phyloP scores from a whole-genome alignment of 2,888 invertebrate genomes.

The Ichneumon xanthorius region DNA sequence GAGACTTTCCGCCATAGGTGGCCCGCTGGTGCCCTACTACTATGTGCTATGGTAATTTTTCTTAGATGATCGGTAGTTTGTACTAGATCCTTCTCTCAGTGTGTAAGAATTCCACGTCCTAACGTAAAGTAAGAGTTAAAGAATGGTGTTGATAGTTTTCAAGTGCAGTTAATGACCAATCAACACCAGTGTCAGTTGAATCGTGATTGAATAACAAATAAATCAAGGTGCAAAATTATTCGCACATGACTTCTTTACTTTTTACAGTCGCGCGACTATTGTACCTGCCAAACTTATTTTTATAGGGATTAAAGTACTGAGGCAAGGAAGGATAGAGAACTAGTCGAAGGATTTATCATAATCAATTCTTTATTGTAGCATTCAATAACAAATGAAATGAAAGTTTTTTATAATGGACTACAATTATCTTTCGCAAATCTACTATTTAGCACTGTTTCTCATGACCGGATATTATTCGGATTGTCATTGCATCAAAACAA shows the following conservation, averaged over 20 bases:
- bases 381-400: not conserved
- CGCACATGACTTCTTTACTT: not conserved
- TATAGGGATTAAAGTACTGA: not conserved
- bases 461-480: not conserved
- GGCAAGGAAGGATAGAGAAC: not conserved
- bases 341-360: not conserved
- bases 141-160: not conserved
- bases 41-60: no score
- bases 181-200: not conserved
- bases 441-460: not conserved
- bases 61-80: no score
- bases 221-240: not conserved
- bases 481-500: not conserved
- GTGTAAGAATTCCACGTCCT: no score
- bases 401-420: not conserved
- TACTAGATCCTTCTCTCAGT: no score
- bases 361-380: constrained; percentile 7
- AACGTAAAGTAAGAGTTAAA: no score
- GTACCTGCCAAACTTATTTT: not conserved
- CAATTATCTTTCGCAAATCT: not conserved
- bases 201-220: not conserved
- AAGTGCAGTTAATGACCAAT: not conserved
- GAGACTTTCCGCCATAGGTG: no score
- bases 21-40: no score
- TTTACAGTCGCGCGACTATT: not conserved